A percentile compares a stretch with the other conserved stretches of the same genome.
Evolutionary conservation across 2,888 invertebrate species (phyloP).

Genomic region (Merodon equestris): DNA sequence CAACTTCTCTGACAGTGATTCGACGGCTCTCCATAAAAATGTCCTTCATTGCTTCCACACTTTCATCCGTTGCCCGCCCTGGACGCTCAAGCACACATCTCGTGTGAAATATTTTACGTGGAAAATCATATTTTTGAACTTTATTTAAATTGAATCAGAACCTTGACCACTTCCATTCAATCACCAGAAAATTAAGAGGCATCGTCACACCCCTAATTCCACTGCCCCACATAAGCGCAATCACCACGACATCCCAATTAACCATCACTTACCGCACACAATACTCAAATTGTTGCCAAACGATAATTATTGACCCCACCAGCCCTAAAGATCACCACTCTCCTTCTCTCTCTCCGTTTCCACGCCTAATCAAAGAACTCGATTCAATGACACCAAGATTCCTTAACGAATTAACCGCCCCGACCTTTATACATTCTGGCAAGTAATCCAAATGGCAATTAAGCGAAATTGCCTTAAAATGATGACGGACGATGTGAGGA

Average conservation of each 20-base stretch:
- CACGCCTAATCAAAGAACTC: conserved; percentile 55
- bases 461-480: conserved; percentile 51
- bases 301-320: conserved; percentile 20
- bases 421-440: conserved; percentile 45
- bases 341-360: too few relatives aligned
- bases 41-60: too few relatives aligned
- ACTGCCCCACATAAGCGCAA: conserved; percentile 17
- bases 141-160: too few relatives aligned
- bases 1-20: too few relatives aligned
- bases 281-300: conserved; percentile 39
- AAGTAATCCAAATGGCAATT: conserved; percentile 58
- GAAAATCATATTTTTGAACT: too few relatives aligned
- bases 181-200: background rate
- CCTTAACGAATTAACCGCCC: conserved; percentile 44
- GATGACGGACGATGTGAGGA: background rate
- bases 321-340: conserved; percentile 47
- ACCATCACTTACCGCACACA: conserved; percentile 53
- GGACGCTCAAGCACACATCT: too few relatives aligned
- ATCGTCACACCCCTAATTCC: background rate
- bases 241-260: conserved; percentile 1
- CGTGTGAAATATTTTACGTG: too few relatives aligned
- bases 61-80: too few relatives aligned
- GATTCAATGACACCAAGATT: conserved; percentile 57
- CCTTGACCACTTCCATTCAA: too few relatives aligned
- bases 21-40: too few relatives aligned